Conservation (phyloP, 2,797 vertebrate genomes). For the Octomys mimax region DNA sequence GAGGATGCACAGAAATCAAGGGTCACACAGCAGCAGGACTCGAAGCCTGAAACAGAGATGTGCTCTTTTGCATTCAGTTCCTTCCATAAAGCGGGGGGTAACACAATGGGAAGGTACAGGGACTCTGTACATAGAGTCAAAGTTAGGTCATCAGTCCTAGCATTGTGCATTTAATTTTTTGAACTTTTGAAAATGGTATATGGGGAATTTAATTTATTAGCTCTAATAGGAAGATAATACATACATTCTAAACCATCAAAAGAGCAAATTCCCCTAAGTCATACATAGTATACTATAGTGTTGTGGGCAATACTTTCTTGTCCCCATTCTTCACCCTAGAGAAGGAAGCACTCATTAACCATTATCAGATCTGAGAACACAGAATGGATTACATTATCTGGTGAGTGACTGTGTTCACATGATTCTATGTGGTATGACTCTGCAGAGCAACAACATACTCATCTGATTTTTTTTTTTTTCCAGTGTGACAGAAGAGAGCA, state of each 20-base stretch:
- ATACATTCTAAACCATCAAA: no score
- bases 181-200: background rate
- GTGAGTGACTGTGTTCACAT: background rate
- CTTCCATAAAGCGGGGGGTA: background rate
- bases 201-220: background rate
- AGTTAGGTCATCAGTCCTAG: background rate
- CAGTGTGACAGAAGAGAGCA: accelerated
- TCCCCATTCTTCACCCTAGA: background rate
- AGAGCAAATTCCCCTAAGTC: background rate
- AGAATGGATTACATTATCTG: background rate
- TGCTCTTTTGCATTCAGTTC: background rate
- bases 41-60: background rate
- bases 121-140: background rate
- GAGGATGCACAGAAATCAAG: background rate
- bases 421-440: background rate
- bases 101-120: background rate
- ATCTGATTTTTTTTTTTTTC: background rate
- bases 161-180: background rate
- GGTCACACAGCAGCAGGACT: background rate
- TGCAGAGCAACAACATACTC: background rate
- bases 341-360: background rate
- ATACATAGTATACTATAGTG: background rate
- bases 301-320: background rate
- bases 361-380: background rate
- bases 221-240: background rate